phyloP scores from a whole-genome alignment of 2,113 vertebrate genomes.

The Brachypteracias leptosomus region DNA sequence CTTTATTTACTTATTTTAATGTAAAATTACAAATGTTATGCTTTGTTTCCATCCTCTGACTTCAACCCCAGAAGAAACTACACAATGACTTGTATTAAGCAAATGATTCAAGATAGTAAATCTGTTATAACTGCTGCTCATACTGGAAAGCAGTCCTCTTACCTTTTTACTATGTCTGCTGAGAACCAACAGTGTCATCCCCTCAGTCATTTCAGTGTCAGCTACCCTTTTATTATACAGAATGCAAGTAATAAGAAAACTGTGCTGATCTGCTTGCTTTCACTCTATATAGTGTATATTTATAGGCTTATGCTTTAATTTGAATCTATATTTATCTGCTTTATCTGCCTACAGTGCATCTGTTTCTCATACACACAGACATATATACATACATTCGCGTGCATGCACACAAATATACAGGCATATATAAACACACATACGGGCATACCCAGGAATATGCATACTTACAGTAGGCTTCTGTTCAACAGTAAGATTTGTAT shows the following conservation, averaged over 20 bases:
- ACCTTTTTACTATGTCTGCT: conserved; percentile 64
- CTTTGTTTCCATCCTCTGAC: background rate
- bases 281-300: conserved; percentile 73
- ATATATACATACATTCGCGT: conserved; percentile 59
- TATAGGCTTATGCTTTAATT: conserved; percentile 79
- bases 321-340: conserved; percentile 81
- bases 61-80: background rate
- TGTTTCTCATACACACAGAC: conserved; percentile 81
- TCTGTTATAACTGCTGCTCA: conserved; percentile 33
- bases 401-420: conserved; percentile 17
- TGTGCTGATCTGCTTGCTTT: conserved; percentile 65
- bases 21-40: conserved; percentile 1
- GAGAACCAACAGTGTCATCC: conserved; percentile 68
- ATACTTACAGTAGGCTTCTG: conserved; percentile 65
- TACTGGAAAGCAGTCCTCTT: conserved; percentile 69
- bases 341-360: conserved; percentile 83
- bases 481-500: conserved; percentile 42
- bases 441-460: conserved; percentile 53
- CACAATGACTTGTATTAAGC: conserved; percentile 29
- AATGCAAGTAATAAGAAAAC: conserved; percentile 73
- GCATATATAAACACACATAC: conserved; percentile 46
- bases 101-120: conserved; percentile 46
- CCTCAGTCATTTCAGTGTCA: conserved; percentile 73
- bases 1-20: conserved; percentile 4
- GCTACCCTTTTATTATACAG: conserved; percentile 68